phyloP scores from a whole-genome alignment of 1,140 invertebrate genomes.

The Hycleus phaleratus region DNA sequence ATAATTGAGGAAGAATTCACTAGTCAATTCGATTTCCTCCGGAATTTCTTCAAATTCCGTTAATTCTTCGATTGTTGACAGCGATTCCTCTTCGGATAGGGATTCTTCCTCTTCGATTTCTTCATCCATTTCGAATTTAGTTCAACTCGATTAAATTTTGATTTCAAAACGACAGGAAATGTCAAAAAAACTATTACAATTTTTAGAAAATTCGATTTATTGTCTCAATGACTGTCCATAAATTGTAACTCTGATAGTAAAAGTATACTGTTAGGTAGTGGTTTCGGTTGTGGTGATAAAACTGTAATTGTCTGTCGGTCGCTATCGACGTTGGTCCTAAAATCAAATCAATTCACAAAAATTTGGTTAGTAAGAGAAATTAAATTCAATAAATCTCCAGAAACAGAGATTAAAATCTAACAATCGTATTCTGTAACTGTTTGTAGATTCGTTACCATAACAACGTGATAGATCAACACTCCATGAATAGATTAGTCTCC shows the following conservation, averaged over 20 bases:
- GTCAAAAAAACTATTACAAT: neutral
- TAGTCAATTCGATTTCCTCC: neutral
- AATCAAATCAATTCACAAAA: slow-evolving; percentile 24
- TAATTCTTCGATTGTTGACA: neutral
- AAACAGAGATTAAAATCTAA: too few species aligned
- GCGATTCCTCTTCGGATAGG: neutral
- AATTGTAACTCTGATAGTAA: slow-evolving; percentile 78
- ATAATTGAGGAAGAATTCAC: neutral
- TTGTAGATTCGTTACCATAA: too few species aligned
- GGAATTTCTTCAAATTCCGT: neutral
- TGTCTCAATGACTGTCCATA: slow-evolving; percentile 67
- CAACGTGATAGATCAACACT: too few species aligned
- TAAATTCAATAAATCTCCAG: too few species aligned
- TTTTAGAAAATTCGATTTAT: neutral
- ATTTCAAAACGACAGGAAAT: neutral
- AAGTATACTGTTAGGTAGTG: slow-evolving; percentile 71
- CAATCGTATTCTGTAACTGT: too few species aligned
- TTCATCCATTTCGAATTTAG: neutral
- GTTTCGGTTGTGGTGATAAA: slow-evolving; percentile 85
- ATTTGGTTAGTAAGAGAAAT: too few species aligned
- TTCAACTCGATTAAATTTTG: neutral
- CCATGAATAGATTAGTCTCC: rapidly evolving
- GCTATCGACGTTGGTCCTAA: slow-evolving; percentile 81
- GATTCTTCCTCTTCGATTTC: neutral
- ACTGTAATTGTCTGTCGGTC: slow-evolving; percentile 81